phyloP scores from a whole-genome alignment of 2,113 vertebrate species.

The Syrmaticus mikado region DNA sequence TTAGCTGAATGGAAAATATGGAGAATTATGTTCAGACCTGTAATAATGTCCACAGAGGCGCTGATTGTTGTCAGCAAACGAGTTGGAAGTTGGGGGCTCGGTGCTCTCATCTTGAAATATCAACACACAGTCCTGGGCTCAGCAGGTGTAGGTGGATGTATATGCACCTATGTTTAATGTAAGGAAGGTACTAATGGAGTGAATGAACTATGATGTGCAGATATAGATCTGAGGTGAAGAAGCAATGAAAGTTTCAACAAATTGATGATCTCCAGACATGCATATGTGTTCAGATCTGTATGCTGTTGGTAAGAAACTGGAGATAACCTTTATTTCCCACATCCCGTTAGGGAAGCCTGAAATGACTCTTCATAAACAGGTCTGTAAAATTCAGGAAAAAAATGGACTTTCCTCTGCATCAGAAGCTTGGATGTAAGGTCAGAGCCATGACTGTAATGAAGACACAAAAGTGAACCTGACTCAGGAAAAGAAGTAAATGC shows the following conservation, averaged over 20 bases:
- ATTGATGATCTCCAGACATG: background rate
- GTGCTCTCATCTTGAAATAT: background rate
- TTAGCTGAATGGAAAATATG: background rate
- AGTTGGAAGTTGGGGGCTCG: fast-evolving
- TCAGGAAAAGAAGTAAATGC: background rate
- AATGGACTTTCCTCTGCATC: fast-evolving
- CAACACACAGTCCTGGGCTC: background rate
- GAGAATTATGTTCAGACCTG: background rate
- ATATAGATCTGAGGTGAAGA: background rate
- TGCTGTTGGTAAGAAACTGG: background rate
- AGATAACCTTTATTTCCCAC: background rate
- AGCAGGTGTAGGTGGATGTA: background rate
- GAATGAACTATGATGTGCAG: background rate
- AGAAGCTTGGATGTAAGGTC: background rate
- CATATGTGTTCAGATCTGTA: fast-evolving
- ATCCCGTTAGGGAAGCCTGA: background rate
- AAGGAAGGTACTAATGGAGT: background rate
- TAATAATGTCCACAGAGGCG: background rate
- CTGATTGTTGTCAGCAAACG: background rate
- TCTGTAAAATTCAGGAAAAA: background rate
- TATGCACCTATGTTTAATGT: background rate
- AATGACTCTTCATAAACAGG: background rate
- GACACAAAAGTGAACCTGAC: background rate
- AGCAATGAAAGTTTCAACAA: background rate
- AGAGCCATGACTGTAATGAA: background rate